Evolutionary conservation across 2,797 vertebrate genomes (phyloP).

Genomic region (Enteromius paludinosus): DNA sequence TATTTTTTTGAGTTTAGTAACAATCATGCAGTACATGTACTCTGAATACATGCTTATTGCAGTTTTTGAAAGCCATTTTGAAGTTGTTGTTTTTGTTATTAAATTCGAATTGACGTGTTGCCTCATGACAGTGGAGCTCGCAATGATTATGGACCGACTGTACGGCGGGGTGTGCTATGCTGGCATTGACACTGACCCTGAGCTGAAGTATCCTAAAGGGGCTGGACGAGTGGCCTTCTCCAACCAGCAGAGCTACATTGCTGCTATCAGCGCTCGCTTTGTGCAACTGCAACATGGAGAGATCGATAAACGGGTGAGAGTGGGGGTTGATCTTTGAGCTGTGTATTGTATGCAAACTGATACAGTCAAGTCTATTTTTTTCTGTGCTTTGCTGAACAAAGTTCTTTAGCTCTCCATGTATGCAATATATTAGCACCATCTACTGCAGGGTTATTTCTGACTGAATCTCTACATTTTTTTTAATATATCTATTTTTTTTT

Average conservation of each 20-base stretch:
- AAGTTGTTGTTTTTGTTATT: neutral
- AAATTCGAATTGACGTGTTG: constrained; percentile 22
- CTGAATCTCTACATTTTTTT: neutral
- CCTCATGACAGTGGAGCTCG: constrained; percentile 89
- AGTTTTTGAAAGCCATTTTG: neutral
- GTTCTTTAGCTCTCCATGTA: neutral
- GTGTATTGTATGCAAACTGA: constrained; percentile 11
- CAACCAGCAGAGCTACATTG: constrained; percentile 99
- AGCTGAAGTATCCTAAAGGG: constrained; percentile 98
- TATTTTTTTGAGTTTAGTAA: neutral
- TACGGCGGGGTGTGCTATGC: constrained; percentile 99
- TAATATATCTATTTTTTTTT: too few species aligned
- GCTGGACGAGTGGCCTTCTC: constrained; percentile 98
- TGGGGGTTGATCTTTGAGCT: neutral
- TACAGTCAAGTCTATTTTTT: neutral
- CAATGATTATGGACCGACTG: constrained; percentile 99
- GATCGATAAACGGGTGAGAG: constrained; percentile 99
- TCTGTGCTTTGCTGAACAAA: neutral
- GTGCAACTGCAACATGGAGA: constrained; percentile 99
- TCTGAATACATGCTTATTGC: neutral
- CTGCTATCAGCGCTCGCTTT: constrained; percentile 99
- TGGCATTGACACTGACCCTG: constrained; percentile 98
- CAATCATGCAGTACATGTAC: neutral
- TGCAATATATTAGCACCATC: constrained; percentile 6
- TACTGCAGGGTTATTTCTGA: neutral